Evolutionary conservation across 2,888 invertebrate species (phyloP).

Genomic region (Mimachlamys varia): DNA sequence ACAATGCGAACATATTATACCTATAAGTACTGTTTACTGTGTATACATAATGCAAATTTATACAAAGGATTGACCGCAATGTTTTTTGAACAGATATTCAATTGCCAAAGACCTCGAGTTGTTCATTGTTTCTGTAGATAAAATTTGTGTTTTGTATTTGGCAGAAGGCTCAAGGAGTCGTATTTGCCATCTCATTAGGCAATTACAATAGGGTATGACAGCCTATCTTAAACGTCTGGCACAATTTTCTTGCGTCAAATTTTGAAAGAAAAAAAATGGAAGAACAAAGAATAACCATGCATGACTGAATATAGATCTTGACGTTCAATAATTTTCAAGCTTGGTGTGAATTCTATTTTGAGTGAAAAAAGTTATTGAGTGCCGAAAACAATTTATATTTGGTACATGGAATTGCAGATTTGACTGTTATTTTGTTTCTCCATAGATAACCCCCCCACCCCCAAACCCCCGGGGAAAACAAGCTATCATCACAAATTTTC

Average conservation of each 20-base stretch:
- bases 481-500: too few relatives aligned
- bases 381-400: too few relatives aligned
- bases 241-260: not conserved
- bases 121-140: not conserved
- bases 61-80: not conserved
- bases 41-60: not conserved
- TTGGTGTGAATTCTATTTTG: too few relatives aligned
- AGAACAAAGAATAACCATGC: not conserved
- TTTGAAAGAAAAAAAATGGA: not conserved
- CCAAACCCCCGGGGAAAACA: too few relatives aligned
- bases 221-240: not conserved
- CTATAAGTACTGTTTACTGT: not conserved
- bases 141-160: not conserved
- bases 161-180: not conserved
- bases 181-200: not conserved
- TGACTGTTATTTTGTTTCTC: too few relatives aligned
- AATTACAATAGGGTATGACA: not conserved
- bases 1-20: not conserved
- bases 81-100: not conserved
- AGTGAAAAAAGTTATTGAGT: too few relatives aligned
- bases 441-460: too few relatives aligned
- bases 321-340: too few relatives aligned
- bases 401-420: too few relatives aligned
- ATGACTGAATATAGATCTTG: too few relatives aligned
- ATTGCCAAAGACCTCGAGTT: not conserved